Conservation (phyloP, 2,888 invertebrate species). For the Bellardia pandia region DNA sequence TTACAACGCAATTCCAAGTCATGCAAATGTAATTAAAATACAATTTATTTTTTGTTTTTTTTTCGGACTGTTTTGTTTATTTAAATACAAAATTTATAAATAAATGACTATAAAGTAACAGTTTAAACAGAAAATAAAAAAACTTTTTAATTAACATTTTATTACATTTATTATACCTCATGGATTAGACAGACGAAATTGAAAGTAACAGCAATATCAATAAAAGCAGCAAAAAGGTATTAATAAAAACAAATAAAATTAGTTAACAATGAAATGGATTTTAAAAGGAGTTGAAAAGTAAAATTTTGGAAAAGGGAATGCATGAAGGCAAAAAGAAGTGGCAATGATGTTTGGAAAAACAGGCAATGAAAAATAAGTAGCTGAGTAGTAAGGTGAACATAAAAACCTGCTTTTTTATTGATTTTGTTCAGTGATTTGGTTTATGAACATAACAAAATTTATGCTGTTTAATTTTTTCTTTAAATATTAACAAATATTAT, state of each 20-base stretch:
- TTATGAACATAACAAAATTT: no score
- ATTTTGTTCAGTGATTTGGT: no score
- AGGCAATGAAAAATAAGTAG: no score
- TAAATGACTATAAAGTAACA: slow-evolving; percentile 32
- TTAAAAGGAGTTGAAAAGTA: not conserved
- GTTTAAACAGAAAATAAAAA: slow-evolving; percentile 38
- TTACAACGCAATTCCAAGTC: slow-evolving; percentile 53
- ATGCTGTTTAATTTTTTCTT: no score
- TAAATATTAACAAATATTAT: no score
- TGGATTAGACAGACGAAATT: slow-evolving; percentile 15
- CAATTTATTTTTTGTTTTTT: slow-evolving; percentile 35
- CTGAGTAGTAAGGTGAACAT: no score
- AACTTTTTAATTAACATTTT: slow-evolving; percentile 68
- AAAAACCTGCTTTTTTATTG: no score
- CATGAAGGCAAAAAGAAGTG: no score
- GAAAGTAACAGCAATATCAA: not conserved
- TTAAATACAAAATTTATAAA: not conserved
- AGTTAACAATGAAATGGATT: not conserved
- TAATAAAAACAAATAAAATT: not conserved
- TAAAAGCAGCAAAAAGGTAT: not conserved
- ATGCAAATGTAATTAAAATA: slow-evolving; percentile 60
- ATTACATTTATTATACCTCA: slow-evolving; percentile 48
- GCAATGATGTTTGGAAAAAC: no score
- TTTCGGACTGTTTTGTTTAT: not conserved
- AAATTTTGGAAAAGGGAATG: not conserved